A percentile compares a stretch with the other conserved stretches of the same genome.
phyloP scores from a whole-genome alignment of 92 coral and sea anemone genomes.

The Virgularia gustaviana region DNA sequence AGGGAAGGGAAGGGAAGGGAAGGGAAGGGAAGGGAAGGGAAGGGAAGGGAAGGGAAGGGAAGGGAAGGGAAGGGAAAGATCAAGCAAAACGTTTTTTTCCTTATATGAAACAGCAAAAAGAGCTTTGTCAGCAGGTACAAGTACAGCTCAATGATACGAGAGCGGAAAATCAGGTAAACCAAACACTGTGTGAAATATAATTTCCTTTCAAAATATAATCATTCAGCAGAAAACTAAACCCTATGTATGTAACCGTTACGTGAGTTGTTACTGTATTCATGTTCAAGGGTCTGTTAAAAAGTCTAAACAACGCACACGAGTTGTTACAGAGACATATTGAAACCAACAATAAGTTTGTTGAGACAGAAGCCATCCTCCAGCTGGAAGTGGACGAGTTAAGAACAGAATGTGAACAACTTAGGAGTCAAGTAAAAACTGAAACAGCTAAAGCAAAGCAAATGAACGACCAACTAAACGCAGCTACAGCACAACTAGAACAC shows the following conservation, averaged over 20 bases:
- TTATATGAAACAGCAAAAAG: slow-evolving; percentile 59
- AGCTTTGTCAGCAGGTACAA: slow-evolving; percentile 63
- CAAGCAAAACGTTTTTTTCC: background rate
- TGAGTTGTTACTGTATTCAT: no score
- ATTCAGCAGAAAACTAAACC: background rate
- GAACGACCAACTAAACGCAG: slow-evolving; percentile 20
- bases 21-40: background rate
- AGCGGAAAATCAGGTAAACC: slow-evolving; percentile 62
- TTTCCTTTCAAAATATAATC: background rate
- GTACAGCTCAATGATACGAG: slow-evolving; percentile 63
- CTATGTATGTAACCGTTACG: no score
- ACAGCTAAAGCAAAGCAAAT: slow-evolving; percentile 15
- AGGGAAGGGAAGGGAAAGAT: background rate
- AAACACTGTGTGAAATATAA: no score
- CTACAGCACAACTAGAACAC: slow-evolving; percentile 18
- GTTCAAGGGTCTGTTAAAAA: slow-evolving; percentile 56
- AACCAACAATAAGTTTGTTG: slow-evolving; percentile 68
- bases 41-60: background rate
- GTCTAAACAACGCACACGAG: slow-evolving; percentile 65
- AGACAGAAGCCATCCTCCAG: slow-evolving; percentile 67
- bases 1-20: background rate
- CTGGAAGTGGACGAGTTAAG: slow-evolving; percentile 74
- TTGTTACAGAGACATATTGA: slow-evolving; percentile 69
- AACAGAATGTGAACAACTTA: slow-evolving; percentile 59
- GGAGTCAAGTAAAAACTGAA: slow-evolving; percentile 37